A percentile compares a stretch with the other conserved stretches of the same genome.
Conservation (phyloP, 64 coral and sea anemone species). For the Porites lutea region DNA sequence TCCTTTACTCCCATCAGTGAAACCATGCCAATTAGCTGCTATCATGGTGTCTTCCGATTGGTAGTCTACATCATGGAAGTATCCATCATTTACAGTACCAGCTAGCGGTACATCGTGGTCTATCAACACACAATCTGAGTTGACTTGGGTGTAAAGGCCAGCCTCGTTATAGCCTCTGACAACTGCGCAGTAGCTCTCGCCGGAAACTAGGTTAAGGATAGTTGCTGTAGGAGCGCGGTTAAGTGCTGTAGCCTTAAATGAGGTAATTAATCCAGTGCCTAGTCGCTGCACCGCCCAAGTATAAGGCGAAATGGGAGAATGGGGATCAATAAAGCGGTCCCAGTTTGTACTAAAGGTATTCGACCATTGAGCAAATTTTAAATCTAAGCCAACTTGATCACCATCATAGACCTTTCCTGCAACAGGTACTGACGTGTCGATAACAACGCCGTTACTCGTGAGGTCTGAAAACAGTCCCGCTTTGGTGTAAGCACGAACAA, state of each 20-base stretch:
- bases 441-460: constrained; percentile 76
- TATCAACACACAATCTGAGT: constrained; percentile 88
- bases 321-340: constrained; percentile 79
- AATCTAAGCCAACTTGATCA: constrained; percentile 32
- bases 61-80: constrained; percentile 74
- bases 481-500: constrained; percentile 70
- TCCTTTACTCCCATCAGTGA: constrained; percentile 81
- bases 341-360: constrained; percentile 81
- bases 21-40: constrained; percentile 91
- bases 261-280: constrained; percentile 62
- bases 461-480: constrained; percentile 71
- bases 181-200: constrained; percentile 83
- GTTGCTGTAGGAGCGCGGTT: constrained; percentile 55
- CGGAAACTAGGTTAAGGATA: constrained; percentile 76
- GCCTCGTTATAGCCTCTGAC: constrained; percentile 94
- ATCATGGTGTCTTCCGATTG: constrained; percentile 69
- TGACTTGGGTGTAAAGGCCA: constrained; percentile 65
- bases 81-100: constrained; percentile 85
- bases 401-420: constrained; percentile 75
- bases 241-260: constrained; percentile 71
- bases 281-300: constrained; percentile 69
- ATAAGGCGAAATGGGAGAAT: constrained; percentile 80
- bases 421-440: constrained; percentile 60
- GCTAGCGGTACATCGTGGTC: constrained; percentile 86
- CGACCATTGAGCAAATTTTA: constrained; percentile 81